Conservation (phyloP, 2,888 invertebrate species). For the Allygus modestus region DNA sequence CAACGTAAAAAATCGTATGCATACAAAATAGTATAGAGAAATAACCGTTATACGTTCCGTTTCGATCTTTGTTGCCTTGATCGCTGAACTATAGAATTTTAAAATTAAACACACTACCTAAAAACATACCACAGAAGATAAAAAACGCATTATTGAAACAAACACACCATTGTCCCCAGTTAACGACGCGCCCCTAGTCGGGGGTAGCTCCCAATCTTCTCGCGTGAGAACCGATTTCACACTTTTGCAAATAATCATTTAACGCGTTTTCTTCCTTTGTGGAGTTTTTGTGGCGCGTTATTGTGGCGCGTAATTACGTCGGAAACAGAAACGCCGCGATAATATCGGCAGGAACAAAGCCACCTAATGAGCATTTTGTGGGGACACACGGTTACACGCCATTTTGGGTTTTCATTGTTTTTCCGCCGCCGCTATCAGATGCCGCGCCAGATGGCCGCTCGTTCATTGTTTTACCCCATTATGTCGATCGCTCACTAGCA, state of each 20-base stretch:
- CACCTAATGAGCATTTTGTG: slow-evolving; percentile 64
- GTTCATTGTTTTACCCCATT: slow-evolving; percentile 51
- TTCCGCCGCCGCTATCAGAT: slow-evolving; percentile 60
- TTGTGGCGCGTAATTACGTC: slow-evolving; percentile 42
- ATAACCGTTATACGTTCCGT: too few species aligned
- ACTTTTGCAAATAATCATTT: slow-evolving; percentile 51
- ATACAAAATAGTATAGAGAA: too few species aligned
- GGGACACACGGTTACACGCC: slow-evolving; percentile 62
- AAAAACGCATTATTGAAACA: slow-evolving; percentile 20
- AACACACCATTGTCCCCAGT: background rate
- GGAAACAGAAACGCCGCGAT: slow-evolving; percentile 22
- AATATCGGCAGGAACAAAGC: slow-evolving; percentile 51
- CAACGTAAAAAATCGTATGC: too few species aligned
- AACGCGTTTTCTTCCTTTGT: slow-evolving; percentile 47
- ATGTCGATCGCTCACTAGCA: slow-evolving; percentile 55
- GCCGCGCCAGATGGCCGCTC: slow-evolving; percentile 59
- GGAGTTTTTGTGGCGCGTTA: slow-evolving; percentile 44
- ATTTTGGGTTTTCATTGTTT: slow-evolving; percentile 64
- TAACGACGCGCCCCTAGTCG: background rate
- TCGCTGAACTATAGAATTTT: background rate
- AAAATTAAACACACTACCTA: background rate
- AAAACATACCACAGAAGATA: background rate
- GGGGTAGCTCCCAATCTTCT: background rate
- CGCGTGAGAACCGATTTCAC: slow-evolving; percentile 43
- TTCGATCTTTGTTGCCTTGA: too few species aligned